Evolutionary conservation across 2,888 invertebrate species (phyloP), one percentile per base, ranked within the genome.

Genomic region (Koerneria pararmatus): DNA sequence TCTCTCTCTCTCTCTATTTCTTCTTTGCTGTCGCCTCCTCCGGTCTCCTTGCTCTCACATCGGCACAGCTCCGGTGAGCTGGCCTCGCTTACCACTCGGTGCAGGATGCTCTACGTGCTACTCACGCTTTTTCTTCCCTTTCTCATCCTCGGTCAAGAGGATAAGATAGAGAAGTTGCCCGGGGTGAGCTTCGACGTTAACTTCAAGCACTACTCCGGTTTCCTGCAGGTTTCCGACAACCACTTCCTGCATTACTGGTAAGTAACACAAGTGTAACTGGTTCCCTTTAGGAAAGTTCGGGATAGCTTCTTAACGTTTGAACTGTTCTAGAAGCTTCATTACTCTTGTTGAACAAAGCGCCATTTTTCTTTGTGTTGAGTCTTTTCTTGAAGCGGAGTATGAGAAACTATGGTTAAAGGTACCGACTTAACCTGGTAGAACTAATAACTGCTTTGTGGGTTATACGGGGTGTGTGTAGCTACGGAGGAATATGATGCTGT

Each of bases 211-310:
- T 81, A 78, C 66, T 80, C 79, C 2, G 81, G 81, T 41, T 81
- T 78, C 71, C 69, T 81, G 65, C 78, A 85, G 65, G 85, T 83
- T n/a, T 80, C 84, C 2, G 81, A 82, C 41, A 83, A 79, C 34
- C 84, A 83, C 70, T 75, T 81, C 15, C 79, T 85, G 5, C 85
- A 86, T 71, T 86, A 86, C 74, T 86, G 86, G 85, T 85, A 71
- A 73, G 71, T 68, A 64, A 24, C 29, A 35, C 32, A 27, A 48
- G 24, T 8, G 29, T 15, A 22, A 51, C 4, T 27, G 8, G 29
- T n/a, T n/a, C n/a, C n/a, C n/a, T n/a, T n/a, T n/a, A n/a, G n/a
- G n/a, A n/a, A n/a, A n/a, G n/a, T n/a, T n/a, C n/a, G n/a, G n/a
- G n/a, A n/a, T n/a, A n/a, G n/a, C n/a, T n/a, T n/a, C n/a, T n/a